Evolutionary conservation across 2,888 invertebrate species (phyloP).

Genomic region (Arrhopalites spinosus): DNA sequence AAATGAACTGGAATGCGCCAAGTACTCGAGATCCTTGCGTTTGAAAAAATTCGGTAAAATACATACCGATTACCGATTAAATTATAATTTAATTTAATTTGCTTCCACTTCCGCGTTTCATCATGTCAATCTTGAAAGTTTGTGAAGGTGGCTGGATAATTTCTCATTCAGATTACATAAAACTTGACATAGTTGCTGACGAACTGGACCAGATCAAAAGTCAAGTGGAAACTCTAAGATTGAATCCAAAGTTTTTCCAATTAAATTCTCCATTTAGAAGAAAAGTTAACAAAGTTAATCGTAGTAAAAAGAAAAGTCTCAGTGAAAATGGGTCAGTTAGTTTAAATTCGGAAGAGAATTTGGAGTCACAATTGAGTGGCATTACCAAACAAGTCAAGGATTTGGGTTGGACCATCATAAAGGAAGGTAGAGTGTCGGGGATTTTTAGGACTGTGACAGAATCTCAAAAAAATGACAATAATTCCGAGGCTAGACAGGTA

Average conservation of each 20-base stretch:
- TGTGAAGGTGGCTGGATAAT: conserved; percentile 48
- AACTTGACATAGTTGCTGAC: conserved; percentile 41
- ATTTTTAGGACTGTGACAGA: conserved; percentile 22
- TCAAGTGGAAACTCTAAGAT: conserved; percentile 54
- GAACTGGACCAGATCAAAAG: neutral
- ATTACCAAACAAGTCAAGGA: conserved; percentile 51
- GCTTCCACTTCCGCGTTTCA: too few relatives aligned
- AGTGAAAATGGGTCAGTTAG: neutral
- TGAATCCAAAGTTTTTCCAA: conserved; percentile 61
- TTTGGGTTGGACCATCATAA: conserved; percentile 38
- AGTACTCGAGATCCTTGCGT: too few relatives aligned
- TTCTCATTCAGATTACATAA: conserved; percentile 42
- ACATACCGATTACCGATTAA: too few relatives aligned
- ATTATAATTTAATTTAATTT: too few relatives aligned
- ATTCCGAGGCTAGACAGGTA: conserved; percentile 59
- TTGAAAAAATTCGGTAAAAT: too few relatives aligned
- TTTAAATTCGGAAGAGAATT: neutral
- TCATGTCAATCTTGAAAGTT: conserved; percentile 44
- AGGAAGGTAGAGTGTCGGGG: conserved; percentile 33
- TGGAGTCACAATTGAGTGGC: conserved; percentile 56
- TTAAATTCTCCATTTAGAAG: conserved; percentile 61
- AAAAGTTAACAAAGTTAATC: conserved; percentile 58
- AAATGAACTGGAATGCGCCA: too few relatives aligned
- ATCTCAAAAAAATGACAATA: conserved; percentile 57
- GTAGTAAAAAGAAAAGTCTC: conserved; percentile 58